Base-by-base conservation (phyloP, 2,888 invertebrate species). In the Stenodema calcarata region DNA sequence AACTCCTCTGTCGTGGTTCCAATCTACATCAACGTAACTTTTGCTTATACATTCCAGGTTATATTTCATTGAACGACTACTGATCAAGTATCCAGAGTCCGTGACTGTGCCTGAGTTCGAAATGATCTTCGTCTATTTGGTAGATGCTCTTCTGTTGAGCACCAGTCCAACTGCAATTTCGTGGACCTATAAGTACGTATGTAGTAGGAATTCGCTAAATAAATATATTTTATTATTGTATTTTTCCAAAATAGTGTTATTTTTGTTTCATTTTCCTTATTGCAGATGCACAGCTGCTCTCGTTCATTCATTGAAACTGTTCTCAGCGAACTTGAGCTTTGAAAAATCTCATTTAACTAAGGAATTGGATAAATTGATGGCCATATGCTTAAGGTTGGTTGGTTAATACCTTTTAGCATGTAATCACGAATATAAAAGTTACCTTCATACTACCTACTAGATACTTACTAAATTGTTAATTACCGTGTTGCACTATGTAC, bases 311-410 rank as follows among this genome's bases (percentile, higher is more conserved):
- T 27, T 84, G 47, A 84, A 84, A 11, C 23, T 16, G 27, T 84
- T 73, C 47, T 41, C 35, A 1, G 42, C 16, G 9, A 27, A 84
- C 11, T 44, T 84, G 75, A 75, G 73, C 28, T 84, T 84, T 18
- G 47, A 75, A 9, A 75, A 73, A 28, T 27, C 62, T 2, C 18
- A 18, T 73, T 73, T 84, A 11, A 44, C 47, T 9, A 70, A 84
- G 44, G 84, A 84, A 7, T 28, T 84, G 44, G 84, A 84, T 27
- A 84, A 84, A 47, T 47, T 84, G 16, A 84, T 84, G 84, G 73
- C 23, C 44, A 41, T 41, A 23, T 41, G 75, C 11, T 11, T 84
- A 27, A 75, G 84, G 84, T 84, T 27, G 12, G 62, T 62, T 62
- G 16, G 62, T 54, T 54, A 16, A 9, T 50, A 50, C 50, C 50